Percentiles rank a stretch among this genome's conserved stretches.
Evolutionary conservation across 2,113 vertebrate genomes (phyloP).

Genomic region (Tautogolabrus adspersus): DNA sequence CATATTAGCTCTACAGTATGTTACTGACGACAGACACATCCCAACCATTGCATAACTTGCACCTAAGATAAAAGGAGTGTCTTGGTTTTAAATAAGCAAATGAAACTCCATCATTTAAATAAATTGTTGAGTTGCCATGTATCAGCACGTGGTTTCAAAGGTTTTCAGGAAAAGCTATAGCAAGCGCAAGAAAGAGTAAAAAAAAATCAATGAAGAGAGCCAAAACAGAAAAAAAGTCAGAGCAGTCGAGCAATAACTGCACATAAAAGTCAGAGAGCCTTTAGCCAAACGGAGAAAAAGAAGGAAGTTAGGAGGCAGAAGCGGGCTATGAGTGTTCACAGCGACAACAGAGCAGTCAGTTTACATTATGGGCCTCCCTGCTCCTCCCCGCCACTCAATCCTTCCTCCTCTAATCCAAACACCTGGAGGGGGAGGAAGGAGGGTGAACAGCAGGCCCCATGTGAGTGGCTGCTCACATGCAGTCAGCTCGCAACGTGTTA

Average conservation of each 20-base stretch:
- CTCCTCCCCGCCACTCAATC: slow-evolving; percentile 53
- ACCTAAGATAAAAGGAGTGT: no score
- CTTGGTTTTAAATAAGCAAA: no score
- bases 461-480: slow-evolving; percentile 81
- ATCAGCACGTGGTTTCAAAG: not conserved
- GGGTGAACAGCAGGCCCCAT: slow-evolving; percentile 54
- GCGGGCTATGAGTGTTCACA: slow-evolving; percentile 39
- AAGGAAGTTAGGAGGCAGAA: slow-evolving; percentile 16
- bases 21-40: not conserved
- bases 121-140: no score
- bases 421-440: slow-evolving; percentile 68
- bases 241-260: not conserved
- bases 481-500: slow-evolving; percentile 77
- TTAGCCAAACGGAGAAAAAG: slow-evolving; percentile 4
- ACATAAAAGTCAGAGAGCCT: not conserved
- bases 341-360: slow-evolving; percentile 59
- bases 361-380: slow-evolving; percentile 68
- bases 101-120: no score
- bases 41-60: no score
- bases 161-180: not conserved
- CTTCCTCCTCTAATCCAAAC: slow-evolving; percentile 76
- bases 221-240: not conserved
- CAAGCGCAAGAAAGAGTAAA: not conserved
- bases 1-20: no score
- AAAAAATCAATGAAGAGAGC: not conserved